Conservation (phyloP, 2,888 invertebrate genomes). For the Azorinus chamasolen region DNA sequence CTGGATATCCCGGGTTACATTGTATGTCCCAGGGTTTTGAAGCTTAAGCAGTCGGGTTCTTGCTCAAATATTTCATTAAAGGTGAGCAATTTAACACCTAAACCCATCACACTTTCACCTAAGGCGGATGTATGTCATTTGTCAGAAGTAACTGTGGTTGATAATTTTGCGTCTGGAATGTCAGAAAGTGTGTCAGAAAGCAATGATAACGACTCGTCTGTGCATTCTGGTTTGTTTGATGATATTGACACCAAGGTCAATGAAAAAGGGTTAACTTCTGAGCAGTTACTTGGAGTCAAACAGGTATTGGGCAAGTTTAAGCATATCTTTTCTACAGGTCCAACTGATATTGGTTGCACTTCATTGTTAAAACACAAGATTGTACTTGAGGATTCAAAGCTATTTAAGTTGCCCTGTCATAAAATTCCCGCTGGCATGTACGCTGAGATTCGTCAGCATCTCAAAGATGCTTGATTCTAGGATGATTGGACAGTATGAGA, state of each 20-base stretch:
- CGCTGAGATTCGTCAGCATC: conserved; percentile 27
- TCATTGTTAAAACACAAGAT: conserved; percentile 19
- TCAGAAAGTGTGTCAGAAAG: too few species aligned
- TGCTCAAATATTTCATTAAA: conserved; percentile 20
- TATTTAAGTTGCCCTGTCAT: conserved; percentile 26
- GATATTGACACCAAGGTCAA: conserved; percentile 6
- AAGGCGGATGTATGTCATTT: conserved; percentile 19
- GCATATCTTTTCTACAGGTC: conserved; percentile 16
- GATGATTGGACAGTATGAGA: conserved; percentile 26
- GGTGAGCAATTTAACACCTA: conserved; percentile 21
- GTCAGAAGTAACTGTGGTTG: conserved; percentile 20
- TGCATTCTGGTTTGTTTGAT: too few species aligned
- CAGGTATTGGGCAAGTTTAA: conserved; percentile 16
- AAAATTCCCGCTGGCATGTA: conserved; percentile 18
- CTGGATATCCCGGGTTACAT: too few species aligned
- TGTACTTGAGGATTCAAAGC: conserved; percentile 8
- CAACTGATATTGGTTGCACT: conserved; percentile 22
- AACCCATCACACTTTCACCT: conserved; percentile 8
- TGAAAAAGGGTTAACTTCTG: neutral
- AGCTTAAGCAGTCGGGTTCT: too few species aligned
- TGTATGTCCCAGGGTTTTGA: conserved; percentile 34
- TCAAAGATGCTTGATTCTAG: conserved; percentile 31
- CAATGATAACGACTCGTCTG: too few species aligned
- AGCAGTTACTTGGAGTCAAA: conserved; percentile 4
- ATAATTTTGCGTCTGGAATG: neutral